Conservation (phyloP, 1,140 invertebrate species). For the Papilio dardanus region DNA sequence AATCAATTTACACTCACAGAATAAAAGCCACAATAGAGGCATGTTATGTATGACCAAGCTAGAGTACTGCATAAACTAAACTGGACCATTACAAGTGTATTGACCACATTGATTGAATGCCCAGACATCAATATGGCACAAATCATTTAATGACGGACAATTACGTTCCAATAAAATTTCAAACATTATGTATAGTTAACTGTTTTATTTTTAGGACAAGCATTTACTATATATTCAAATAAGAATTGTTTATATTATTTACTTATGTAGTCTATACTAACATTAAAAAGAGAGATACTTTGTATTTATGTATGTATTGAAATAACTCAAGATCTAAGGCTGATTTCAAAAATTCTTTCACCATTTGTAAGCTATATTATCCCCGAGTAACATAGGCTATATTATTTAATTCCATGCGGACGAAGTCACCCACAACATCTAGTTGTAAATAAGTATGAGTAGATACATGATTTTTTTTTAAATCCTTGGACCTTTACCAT, state of each 20-base stretch:
- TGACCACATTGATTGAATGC: slow-evolving; percentile 36
- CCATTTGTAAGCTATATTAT: no score
- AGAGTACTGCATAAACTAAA: not conserved
- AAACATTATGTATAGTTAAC: not conserved
- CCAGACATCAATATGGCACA: slow-evolving; percentile 27
- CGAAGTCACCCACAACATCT: no score
- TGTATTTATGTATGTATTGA: no score
- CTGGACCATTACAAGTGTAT: slow-evolving; percentile 12
- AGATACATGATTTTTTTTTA: no score
- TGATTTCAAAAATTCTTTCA: no score
- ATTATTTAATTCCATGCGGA: no score
- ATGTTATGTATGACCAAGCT: not conserved
- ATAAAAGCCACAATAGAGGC: slow-evolving; percentile 25
- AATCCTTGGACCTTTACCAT: no score
- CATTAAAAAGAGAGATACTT: no score
- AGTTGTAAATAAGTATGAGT: no score
- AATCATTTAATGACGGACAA: slow-evolving; percentile 26
- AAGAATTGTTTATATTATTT: not conserved
- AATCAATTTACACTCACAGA: slow-evolving; percentile 24
- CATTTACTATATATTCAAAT: not conserved
- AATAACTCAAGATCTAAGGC: no score
- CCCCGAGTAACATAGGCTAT: no score
- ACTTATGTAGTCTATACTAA: no score
- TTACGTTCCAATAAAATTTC: not conserved
- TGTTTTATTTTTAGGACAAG: not conserved